Percentiles rank a stretch among this genome's conserved stretches.
These are phyloP conservation scores for Oryctes rhinoceros DNA, from an alignment of 1,140 invertebrate species.

Conservation along the genomic window DNA sequence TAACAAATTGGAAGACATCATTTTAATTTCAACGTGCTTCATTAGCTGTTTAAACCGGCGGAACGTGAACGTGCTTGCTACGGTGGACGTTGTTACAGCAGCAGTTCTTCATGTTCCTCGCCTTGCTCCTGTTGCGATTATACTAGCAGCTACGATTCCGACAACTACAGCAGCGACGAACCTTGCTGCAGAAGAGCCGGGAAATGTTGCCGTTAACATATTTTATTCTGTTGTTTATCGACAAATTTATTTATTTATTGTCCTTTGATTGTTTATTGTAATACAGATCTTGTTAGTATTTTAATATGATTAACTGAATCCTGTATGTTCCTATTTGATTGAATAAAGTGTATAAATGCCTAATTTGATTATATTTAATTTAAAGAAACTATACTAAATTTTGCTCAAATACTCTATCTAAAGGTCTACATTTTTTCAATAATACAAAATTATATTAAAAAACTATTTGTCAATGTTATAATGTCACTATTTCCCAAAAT, in stretches of 20 bases:
- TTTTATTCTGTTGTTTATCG: background rate
- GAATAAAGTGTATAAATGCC: no score
- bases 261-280: background rate
- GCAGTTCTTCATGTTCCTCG: slow-evolving; percentile 2
- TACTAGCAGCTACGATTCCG: background rate
- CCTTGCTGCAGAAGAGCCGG: slow-evolving; percentile 8
- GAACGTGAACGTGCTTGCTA: background rate
- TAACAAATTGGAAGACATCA: background rate
- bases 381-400: no score
- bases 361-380: no score
- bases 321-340: background rate
- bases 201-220: slow-evolving; percentile 8
- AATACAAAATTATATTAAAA: no score
- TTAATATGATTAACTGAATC: background rate
- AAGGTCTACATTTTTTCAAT: no score
- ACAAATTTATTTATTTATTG: background rate
- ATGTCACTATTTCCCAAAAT: no score
- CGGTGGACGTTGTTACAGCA: background rate
- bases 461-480: no score
- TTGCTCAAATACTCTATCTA: no score
- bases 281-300: background rate
- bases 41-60: background rate
- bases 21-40: background rate
- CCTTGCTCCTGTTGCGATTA: background rate
- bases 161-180: background rate